Evolutionary conservation across 2,113 vertebrate genomes (phyloP).

Genomic region (Tychaedon coryphoeus): DNA sequence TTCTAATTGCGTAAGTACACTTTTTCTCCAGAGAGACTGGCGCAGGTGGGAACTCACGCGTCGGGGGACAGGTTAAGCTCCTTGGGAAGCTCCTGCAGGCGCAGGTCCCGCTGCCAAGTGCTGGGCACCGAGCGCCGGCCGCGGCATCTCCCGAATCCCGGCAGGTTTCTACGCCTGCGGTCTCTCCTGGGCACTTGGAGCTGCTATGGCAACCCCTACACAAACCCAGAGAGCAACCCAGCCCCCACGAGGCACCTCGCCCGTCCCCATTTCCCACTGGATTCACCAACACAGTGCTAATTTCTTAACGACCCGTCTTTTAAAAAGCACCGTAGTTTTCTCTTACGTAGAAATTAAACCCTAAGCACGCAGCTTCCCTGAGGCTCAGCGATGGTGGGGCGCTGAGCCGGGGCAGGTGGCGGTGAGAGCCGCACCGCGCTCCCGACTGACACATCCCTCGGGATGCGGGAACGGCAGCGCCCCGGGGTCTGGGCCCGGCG

Average conservation of each 20-base stretch:
- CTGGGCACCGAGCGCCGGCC: accelerated
- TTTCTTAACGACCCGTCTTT: not conserved
- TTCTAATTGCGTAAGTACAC: not conserved
- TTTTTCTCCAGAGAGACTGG: not conserved
- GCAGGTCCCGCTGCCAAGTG: not conserved
- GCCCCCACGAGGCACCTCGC: not conserved
- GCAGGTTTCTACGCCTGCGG: accelerated
- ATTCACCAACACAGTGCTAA: not conserved
- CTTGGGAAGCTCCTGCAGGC: not conserved
- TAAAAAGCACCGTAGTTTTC: not conserved
- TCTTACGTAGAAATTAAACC: not conserved
- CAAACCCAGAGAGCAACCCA: not conserved
- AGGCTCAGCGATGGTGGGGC: not conserved
- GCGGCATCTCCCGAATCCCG: not conserved
- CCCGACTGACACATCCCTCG: not conserved
- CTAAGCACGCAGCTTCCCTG: not conserved
- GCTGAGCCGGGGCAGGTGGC: not conserved
- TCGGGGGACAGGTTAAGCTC: not conserved
- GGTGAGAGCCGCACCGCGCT: accelerated
- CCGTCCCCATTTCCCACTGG: not conserved
- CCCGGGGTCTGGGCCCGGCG: accelerated
- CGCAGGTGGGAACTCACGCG: not conserved
- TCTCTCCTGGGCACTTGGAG: not conserved
- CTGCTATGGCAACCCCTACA: slow-evolving; percentile 47
- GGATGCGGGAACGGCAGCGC: not conserved